Evolutionary conservation across 2,113 vertebrate species (phyloP).

Genomic region (Hyperopisus bebe): DNA sequence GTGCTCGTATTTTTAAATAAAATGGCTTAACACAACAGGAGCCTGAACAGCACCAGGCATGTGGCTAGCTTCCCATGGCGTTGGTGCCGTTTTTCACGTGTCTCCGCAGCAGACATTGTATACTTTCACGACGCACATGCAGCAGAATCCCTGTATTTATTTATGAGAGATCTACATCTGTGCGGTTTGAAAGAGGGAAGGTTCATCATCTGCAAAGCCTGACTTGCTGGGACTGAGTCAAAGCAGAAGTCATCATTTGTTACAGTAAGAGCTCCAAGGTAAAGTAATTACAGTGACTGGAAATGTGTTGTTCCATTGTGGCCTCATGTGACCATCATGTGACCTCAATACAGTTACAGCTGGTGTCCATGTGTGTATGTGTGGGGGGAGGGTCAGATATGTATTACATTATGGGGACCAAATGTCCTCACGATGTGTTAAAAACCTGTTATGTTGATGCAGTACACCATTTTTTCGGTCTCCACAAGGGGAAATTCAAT

Average conservation of each 20-base stretch:
- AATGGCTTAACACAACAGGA: background rate
- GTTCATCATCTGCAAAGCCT: background rate
- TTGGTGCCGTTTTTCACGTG: background rate
- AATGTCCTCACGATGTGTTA: background rate
- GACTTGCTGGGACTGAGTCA: background rate
- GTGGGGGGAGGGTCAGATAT: background rate
- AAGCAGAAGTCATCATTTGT: background rate
- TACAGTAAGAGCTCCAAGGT: background rate
- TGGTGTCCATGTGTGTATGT: background rate
- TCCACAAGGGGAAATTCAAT: no score
- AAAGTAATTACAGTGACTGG: background rate
- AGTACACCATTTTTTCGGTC: no score
- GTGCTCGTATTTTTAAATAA: background rate
- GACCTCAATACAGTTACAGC: background rate
- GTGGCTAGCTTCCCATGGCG: background rate
- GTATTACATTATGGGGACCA: background rate
- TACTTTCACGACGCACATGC: background rate
- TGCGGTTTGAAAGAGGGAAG: background rate
- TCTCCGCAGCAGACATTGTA: background rate
- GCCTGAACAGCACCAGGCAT: background rate
- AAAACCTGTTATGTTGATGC: background rate
- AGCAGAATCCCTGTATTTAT: background rate
- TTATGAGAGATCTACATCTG: background rate
- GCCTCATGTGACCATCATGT: background rate
- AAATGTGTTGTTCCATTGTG: background rate